Percentiles rank a stretch among this genome's conserved stretches.
Conservation (phyloP, 2,113 vertebrate species). For the Pyxicephalus adspersus region DNA sequence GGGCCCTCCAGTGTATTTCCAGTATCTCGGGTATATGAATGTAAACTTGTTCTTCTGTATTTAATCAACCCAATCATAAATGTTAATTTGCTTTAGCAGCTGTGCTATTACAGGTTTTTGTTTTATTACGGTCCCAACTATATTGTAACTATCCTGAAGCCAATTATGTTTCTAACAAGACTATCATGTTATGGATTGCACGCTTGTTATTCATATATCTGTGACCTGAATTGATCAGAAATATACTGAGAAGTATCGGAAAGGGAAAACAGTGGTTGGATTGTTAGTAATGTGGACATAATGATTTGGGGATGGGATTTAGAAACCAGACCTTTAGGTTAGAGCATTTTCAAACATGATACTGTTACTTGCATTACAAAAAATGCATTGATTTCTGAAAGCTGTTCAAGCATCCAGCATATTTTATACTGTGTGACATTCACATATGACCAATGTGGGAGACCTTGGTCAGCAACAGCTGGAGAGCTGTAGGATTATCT, state of each 20-base stretch:
- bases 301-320: too few relatives aligned
- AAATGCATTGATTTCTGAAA: too few relatives aligned
- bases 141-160: neutral
- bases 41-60: too few relatives aligned
- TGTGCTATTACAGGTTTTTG: too few relatives aligned
- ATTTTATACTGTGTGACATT: conserved; percentile 1
- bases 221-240: neutral
- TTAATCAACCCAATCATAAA: too few relatives aligned
- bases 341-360: too few relatives aligned
- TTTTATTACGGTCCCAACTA: too few relatives aligned
- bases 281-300: neutral
- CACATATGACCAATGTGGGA: neutral
- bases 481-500: conserved; percentile 14
- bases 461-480: conserved; percentile 2
- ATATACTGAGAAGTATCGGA: neutral
- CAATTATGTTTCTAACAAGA: neutral
- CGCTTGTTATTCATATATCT: neutral
- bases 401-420: neutral
- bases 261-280: neutral
- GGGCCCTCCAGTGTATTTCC: too few relatives aligned
- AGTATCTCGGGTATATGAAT: too few relatives aligned
- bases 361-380: too few relatives aligned
- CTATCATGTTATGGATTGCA: neutral
- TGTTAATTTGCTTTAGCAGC: too few relatives aligned
- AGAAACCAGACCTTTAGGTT: neutral